phyloP scores from a whole-genome alignment of 2,113 vertebrate species.

The Cephalopterus ornatus region DNA sequence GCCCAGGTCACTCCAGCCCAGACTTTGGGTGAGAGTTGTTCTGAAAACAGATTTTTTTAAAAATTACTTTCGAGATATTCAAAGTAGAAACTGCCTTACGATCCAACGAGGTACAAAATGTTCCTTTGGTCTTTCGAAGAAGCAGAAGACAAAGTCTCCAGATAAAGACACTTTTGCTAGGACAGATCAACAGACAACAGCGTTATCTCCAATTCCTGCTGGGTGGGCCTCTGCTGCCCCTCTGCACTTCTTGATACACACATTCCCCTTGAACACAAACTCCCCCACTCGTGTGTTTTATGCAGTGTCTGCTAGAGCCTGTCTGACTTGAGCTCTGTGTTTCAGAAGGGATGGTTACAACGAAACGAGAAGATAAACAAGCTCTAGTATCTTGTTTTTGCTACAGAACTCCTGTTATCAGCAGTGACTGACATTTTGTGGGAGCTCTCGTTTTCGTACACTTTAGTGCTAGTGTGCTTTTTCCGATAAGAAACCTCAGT shows the following conservation, averaged over 20 bases:
- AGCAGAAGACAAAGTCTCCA: neutral
- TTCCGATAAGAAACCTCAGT: constrained; percentile 59
- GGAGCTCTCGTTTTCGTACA: neutral
- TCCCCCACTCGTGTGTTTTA: rapidly evolving
- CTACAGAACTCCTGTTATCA: constrained; percentile 36
- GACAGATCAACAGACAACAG: neutral
- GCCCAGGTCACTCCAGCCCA: neutral
- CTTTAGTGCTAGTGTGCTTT: constrained; percentile 1
- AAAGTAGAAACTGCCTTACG: neutral
- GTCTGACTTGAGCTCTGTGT: neutral
- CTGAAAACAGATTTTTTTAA: neutral
- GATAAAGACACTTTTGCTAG: neutral
- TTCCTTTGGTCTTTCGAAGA: neutral
- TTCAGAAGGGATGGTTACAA: neutral
- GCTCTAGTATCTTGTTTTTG: constrained; percentile 14
- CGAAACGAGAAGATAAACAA: constrained; percentile 8
- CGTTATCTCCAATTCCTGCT: neutral
- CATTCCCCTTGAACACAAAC: neutral
- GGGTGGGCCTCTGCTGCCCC: neutral
- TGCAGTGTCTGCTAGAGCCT: neutral
- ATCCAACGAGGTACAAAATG: neutral
- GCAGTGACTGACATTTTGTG: constrained; percentile 36
- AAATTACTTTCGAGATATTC: neutral
- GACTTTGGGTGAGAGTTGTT: neutral
- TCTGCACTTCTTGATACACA: neutral